phyloP scores from a whole-genome alignment of 1,140 invertebrate genomes.

The Trichomalopsis sarcophagae region DNA sequence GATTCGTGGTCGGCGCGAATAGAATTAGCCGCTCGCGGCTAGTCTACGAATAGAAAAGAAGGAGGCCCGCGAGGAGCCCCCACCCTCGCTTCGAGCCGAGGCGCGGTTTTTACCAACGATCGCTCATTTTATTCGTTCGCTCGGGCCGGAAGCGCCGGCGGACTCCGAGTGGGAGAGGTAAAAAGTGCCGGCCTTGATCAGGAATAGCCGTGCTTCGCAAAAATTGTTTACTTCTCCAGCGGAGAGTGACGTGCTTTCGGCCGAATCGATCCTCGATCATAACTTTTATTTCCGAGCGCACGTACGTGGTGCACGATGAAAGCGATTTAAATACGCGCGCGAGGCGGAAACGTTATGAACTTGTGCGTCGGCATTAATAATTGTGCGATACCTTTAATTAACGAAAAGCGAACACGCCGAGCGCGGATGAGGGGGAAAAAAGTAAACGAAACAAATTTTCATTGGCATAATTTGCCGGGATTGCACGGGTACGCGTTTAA shows the following conservation, averaged over 20 bases:
- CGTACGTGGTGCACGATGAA: not conserved
- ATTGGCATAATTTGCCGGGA: not conserved
- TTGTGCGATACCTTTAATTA: not conserved
- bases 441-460: not conserved
- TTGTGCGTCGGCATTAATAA: not conserved
- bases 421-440: not conserved
- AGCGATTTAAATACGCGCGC: not conserved
- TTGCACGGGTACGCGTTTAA: constrained; percentile 14
- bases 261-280: not conserved
- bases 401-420: not conserved
- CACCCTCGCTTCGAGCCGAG: not conserved
- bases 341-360: not conserved
- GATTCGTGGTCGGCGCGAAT: constrained; percentile 51
- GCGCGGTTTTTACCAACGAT: constrained; percentile 36
- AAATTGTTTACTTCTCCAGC: too few species aligned
- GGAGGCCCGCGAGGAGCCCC: constrained; percentile 15
- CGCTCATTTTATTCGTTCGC: constrained; percentile 48
- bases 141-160: not conserved
- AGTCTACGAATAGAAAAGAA: constrained; percentile 46
- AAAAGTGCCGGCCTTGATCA: constrained; percentile 70
- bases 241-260: too few species aligned
- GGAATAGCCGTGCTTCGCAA: constrained; percentile 53
- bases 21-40: constrained; percentile 54
- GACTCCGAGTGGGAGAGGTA: constrained; percentile 33
- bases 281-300: not conserved